These are phyloP conservation scores for Cebus imitator DNA, from an alignment of 2,113 vertebrate species.

Conservation along the genomic window DNA sequence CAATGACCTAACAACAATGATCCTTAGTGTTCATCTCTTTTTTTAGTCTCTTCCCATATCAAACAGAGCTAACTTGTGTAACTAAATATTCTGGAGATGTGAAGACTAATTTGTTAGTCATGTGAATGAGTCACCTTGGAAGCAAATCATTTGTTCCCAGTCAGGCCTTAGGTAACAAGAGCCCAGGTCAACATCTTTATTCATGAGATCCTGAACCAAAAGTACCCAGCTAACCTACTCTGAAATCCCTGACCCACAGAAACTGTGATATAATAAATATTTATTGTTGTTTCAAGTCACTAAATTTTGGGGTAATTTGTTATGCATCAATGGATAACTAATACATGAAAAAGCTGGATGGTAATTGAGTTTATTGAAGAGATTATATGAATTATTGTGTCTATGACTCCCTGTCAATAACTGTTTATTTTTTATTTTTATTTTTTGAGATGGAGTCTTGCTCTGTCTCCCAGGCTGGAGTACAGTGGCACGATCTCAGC, in stretches of 20 bases:
- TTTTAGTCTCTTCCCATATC: background rate
- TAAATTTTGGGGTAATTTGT: background rate
- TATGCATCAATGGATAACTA: background rate
- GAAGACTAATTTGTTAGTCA: no score
- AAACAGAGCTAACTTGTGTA: background rate
- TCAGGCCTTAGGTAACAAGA: background rate
- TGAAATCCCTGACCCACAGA: background rate
- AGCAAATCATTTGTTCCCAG: background rate
- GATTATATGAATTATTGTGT: background rate
- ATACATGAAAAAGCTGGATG: background rate
- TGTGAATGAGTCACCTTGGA: background rate
- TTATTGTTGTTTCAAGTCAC: background rate
- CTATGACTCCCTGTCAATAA: background rate
- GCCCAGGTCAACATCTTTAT: background rate
- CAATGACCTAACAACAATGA: background rate
- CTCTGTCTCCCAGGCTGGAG: no score
- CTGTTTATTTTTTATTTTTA: background rate
- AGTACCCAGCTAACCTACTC: background rate
- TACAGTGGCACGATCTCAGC: no score
- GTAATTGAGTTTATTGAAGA: background rate
- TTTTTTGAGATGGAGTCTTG: no score
- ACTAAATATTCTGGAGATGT: background rate
- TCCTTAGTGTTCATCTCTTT: background rate
- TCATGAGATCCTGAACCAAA: background rate
- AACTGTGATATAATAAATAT: background rate